These are phyloP conservation scores for Noctua pronuba DNA, from an alignment of 2,888 invertebrate genomes.

Conservation along the genomic window DNA sequence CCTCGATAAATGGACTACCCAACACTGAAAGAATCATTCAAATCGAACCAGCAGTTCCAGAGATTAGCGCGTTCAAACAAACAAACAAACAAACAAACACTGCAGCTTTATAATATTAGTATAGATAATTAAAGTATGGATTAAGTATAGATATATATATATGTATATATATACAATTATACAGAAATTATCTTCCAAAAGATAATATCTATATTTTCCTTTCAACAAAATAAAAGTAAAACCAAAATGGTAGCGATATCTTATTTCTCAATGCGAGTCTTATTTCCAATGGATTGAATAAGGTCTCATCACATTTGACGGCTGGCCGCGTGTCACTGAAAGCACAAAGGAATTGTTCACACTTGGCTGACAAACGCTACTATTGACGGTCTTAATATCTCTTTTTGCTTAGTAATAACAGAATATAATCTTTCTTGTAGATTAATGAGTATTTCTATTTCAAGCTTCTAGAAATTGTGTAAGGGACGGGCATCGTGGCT, in stretches of 20 bases:
- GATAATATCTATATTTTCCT: neutral
- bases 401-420: neutral
- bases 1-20: too few relatives aligned
- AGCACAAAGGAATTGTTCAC: constrained; percentile 20
- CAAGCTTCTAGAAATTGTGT: neutral
- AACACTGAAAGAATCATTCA: too few relatives aligned
- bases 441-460: neutral
- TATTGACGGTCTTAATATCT: neutral
- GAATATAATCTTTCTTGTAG: neutral
- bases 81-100: too few relatives aligned
- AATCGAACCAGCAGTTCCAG: too few relatives aligned
- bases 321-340: constrained; percentile 1
- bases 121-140: too few relatives aligned
- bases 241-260: neutral
- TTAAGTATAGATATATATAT: too few relatives aligned
- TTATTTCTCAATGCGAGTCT: neutral
- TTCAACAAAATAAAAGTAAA: neutral
- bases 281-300: constrained; percentile 9
- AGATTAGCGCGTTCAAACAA: too few relatives aligned
- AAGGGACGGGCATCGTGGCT: neutral
- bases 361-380: constrained; percentile 2
- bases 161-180: too few relatives aligned
- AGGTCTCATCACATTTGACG: constrained; percentile 18
- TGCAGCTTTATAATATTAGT: too few relatives aligned
- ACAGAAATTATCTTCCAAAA: neutral